Evolutionary conservation across 1,140 invertebrate species (phyloP).

Genomic region (Drosophila kohkoa): DNA sequence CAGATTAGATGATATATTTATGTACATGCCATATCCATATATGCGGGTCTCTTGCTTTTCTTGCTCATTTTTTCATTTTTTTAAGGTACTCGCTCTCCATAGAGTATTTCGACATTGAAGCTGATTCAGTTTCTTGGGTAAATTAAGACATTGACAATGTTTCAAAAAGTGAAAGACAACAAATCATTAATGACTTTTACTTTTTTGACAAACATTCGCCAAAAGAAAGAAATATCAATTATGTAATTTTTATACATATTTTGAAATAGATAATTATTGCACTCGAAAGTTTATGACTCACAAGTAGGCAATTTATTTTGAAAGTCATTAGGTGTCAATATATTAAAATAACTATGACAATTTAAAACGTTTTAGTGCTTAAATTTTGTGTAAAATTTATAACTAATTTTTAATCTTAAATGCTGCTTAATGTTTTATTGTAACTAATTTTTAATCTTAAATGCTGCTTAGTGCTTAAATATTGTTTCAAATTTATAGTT

Average conservation of each 20-base stretch:
- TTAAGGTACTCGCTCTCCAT: constrained; percentile 3
- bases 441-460: no score
- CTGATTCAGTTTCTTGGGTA: constrained; percentile 4
- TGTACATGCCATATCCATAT: background rate
- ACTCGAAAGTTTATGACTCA: constrained; percentile 1
- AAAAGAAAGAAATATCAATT: background rate
- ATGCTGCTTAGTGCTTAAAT: no score
- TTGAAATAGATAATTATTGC: background rate
- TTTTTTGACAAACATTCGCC: background rate
- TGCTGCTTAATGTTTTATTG: no score
- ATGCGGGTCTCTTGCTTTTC: constrained; percentile 5
- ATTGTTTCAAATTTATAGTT: no score
- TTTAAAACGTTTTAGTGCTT: no score
- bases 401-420: background rate
- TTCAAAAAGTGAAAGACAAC: constrained; percentile 33
- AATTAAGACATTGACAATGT: constrained; percentile 20
- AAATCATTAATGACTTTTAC: constrained; percentile 22
- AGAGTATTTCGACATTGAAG: background rate
- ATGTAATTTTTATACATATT: background rate
- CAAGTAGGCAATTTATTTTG: background rate
- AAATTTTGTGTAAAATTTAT: no score
- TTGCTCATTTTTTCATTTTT: background rate
- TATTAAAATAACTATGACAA: background rate
- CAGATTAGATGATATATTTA: constrained; percentile 27
- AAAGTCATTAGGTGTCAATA: background rate